Percentiles rank a stretch among this genome's conserved stretches.
Conservation (phyloP, 2,888 invertebrate species). For the Hofmannophila pseudospretella region DNA sequence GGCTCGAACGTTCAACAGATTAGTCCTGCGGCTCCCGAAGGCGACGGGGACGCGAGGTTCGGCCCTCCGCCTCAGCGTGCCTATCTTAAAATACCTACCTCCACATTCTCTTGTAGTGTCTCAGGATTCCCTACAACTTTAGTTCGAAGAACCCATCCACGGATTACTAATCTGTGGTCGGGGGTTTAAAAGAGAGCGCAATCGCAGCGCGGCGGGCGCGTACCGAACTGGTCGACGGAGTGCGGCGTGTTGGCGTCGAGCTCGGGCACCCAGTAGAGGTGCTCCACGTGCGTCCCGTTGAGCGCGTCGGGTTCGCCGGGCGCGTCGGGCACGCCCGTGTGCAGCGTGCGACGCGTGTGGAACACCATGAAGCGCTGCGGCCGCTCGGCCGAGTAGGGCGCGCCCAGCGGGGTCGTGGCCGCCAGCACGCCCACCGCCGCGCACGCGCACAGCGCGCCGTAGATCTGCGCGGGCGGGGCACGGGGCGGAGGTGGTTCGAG, state of each 20-base stretch:
- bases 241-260: conserved; percentile 85
- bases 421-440: conserved; percentile 30
- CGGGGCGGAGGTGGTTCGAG: no score
- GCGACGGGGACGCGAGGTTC: no score
- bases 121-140: no score
- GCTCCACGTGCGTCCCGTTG: conserved; percentile 23
- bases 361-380: conserved; percentile 83
- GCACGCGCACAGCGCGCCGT: conserved; percentile 13
- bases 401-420: conserved; percentile 44
- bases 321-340: conserved; percentile 80
- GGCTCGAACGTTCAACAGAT: no score
- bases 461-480: conserved; percentile 10
- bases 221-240: conserved; percentile 31
- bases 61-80: no score
- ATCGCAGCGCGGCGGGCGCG: background rate
- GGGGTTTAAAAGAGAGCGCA: no score
- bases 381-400: conserved; percentile 77
- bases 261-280: conserved; percentile 85
- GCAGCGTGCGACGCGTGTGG: conserved; percentile 79
- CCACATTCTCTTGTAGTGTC: no score
- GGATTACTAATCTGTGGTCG: no score
- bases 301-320: conserved; percentile 45
- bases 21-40: no score
- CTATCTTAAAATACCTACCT: no score
- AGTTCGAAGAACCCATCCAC: no score